Conservation (phyloP, 2,888 invertebrate genomes). For the Drosophila setosimentum region DNA sequence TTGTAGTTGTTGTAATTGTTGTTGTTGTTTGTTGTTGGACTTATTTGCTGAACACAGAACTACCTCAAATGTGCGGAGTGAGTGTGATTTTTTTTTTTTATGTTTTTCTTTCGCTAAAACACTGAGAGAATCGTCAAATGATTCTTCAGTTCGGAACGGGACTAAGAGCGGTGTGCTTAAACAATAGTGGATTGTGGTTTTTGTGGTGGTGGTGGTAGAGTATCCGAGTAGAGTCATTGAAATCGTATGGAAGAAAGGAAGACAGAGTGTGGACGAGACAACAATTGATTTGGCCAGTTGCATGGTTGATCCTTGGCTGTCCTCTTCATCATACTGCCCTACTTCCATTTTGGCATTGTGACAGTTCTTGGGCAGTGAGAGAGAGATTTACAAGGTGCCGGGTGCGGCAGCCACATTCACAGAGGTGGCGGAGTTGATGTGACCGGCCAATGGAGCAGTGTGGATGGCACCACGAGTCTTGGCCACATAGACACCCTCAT, state of each 20-base stretch:
- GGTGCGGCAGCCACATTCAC: slow-evolving; percentile 84
- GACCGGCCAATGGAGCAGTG: slow-evolving; percentile 84
- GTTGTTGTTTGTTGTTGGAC: slow-evolving; percentile 75
- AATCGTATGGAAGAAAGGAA: slow-evolving; percentile 51
- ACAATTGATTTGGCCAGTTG: slow-evolving; percentile 38
- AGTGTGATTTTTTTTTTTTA: slow-evolving; percentile 35
- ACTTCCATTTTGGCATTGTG: slow-evolving; percentile 61
- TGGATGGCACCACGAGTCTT: slow-evolving; percentile 85
- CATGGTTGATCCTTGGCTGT: slow-evolving; percentile 10
- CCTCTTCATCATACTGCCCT: slow-evolving; percentile 21
- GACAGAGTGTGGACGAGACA: slow-evolving; percentile 36
- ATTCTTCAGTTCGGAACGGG: slow-evolving; percentile 45
- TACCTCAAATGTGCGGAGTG: slow-evolving; percentile 58
- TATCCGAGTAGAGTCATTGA: slow-evolving; percentile 70
- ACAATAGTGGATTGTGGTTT: slow-evolving; percentile 51
- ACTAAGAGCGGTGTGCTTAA: slow-evolving; percentile 76
- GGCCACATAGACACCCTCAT: slow-evolving; percentile 84
- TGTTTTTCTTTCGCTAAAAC: slow-evolving; percentile 10
- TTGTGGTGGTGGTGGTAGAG: slow-evolving; percentile 55
- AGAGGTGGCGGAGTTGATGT: slow-evolving; percentile 83
- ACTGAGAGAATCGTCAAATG: slow-evolving; percentile 14
- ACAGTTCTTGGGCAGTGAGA: slow-evolving; percentile 16
- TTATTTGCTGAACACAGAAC: slow-evolving; percentile 73
- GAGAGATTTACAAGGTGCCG: slow-evolving; percentile 75
- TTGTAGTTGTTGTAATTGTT: slow-evolving; percentile 77